Base-by-base conservation (phyloP, 2,797 vertebrate genomes). In the Tarsius wallacei region DNA sequence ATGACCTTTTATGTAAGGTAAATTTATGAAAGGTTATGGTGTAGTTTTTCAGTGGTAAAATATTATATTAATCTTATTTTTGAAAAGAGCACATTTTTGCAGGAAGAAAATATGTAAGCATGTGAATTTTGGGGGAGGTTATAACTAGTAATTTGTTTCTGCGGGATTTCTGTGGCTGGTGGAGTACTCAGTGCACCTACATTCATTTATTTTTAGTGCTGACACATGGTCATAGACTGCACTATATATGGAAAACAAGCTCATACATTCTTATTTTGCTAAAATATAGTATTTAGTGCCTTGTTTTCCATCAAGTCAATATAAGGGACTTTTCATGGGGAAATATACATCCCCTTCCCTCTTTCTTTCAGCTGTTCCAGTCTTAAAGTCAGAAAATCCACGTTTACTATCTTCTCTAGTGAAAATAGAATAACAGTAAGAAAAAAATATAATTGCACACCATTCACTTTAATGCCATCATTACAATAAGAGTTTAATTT, bases 401-500 rank as follows among this genome's bases (percentile, higher is more conserved):
- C 70, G 63, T 88, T 91, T 93, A 57, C 26, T 96, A 83, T 85
- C 3, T 63, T 97, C 22, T 74, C 7, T 88, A 89, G 51, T 94
- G 95, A 98, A 98, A 97, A 95, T 84, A 85, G 71, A 31, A 74
- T 74, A 90, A 51, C 13, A 0, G 14, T 95, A 19, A 49, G 19
- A 61, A 97, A 80, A 84, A 98, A 22, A 98, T 59, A 98, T 98
- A 99, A 98, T 98, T 97, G 97, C 91, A 96, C 96, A 98, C 95
- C 98, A 98, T 98, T 98, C 98, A 98, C 91, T 98, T 98, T 98
- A 99, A 99, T 98, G 98, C 98, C 97, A 98, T 98, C 98, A 98
- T 99, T 98, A 97, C 98, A 97, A 98, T 98, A 99, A 98, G 97
- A 98, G 98, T 98, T 99, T 98, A 98, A 98, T 99, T 99, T 99